Percentiles rank a stretch among this genome's conserved stretches.
Conservation (phyloP, 2,888 invertebrate genomes). For the Protophormia terraenovae region DNA sequence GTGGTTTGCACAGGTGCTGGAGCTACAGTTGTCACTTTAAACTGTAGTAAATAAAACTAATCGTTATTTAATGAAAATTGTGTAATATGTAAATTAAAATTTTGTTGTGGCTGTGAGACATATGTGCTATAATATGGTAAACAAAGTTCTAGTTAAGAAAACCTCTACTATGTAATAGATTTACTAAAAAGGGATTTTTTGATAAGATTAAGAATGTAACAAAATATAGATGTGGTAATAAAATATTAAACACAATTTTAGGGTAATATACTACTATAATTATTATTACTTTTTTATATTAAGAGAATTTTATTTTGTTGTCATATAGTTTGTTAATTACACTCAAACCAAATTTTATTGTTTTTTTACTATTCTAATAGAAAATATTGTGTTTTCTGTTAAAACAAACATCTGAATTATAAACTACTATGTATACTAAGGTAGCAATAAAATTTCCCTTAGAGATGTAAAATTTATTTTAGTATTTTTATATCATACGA, state of each 20-base stretch:
- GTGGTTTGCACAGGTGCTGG: slow-evolving; percentile 37
- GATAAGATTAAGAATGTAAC: background rate
- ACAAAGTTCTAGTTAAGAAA: background rate
- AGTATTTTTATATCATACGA: too few relatives aligned
- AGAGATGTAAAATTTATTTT: too few relatives aligned
- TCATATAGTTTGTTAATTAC: too few relatives aligned
- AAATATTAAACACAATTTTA: background rate
- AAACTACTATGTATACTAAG: too few relatives aligned
- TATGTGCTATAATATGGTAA: background rate
- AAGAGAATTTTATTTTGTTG: too few relatives aligned
- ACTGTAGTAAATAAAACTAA: slow-evolving; percentile 12
- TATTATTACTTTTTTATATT: too few relatives aligned
- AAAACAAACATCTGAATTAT: too few relatives aligned
- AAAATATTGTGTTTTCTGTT: too few relatives aligned
- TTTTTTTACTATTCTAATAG: too few relatives aligned
- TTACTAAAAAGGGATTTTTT: background rate
- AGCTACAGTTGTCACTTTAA: slow-evolving; percentile 6
- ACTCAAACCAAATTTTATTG: too few relatives aligned
- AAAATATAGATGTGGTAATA: background rate
- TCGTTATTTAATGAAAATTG: background rate
- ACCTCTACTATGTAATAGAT: background rate
- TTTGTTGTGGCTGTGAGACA: background rate
- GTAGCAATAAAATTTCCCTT: too few relatives aligned
- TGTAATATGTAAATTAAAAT: background rate
- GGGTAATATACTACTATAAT: too few relatives aligned